phyloP scores from a whole-genome alignment of 2,797 vertebrate genomes.

The Chelidonichthys spinosus region DNA sequence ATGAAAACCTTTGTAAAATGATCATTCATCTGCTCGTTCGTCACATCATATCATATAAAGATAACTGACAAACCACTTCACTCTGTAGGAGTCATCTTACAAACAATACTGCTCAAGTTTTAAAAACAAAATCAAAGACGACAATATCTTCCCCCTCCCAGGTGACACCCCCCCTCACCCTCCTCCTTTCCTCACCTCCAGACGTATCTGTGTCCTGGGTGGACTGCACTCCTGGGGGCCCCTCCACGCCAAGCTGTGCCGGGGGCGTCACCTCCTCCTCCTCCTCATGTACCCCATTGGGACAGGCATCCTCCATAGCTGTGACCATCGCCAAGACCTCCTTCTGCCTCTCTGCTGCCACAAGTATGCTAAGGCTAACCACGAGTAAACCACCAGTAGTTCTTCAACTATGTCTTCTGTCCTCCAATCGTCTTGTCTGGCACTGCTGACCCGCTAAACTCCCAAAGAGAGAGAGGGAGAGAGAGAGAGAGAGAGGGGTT shows the following conservation, averaged over 20 bases:
- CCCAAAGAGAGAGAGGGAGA: constrained; percentile 38
- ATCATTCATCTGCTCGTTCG: no score
- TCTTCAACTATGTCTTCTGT: constrained; percentile 62
- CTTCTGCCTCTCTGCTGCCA: constrained; percentile 60
- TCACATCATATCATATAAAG: constrained; percentile 2
- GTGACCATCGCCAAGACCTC: constrained; percentile 75
- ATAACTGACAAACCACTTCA: background rate
- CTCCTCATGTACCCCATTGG: constrained; percentile 72
- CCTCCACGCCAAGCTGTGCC: constrained; percentile 65
- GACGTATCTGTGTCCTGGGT: constrained; percentile 67
- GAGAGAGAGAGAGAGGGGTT: constrained; percentile 14
- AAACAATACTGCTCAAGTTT: background rate
- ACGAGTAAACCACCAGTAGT: constrained; percentile 56
- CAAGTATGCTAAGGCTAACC: constrained; percentile 68
- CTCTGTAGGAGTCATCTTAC: background rate
- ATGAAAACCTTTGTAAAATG: background rate
- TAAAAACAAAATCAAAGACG: constrained; percentile 3
- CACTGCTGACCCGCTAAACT: constrained; percentile 60
- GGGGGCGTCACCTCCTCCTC: constrained; percentile 58
- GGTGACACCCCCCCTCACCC: constrained; percentile 4
- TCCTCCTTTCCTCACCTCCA: constrained; percentile 76
- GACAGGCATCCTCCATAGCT: constrained; percentile 77
- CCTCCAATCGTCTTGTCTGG: constrained; percentile 59
- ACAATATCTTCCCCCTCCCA: background rate
- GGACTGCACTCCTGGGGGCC: constrained; percentile 53